A percentile compares a stretch with the other conserved stretches of the same genome.
These are phyloP conservation scores for Macaria notata DNA, from an alignment of 2,888 invertebrate species.

Conservation along the genomic window DNA sequence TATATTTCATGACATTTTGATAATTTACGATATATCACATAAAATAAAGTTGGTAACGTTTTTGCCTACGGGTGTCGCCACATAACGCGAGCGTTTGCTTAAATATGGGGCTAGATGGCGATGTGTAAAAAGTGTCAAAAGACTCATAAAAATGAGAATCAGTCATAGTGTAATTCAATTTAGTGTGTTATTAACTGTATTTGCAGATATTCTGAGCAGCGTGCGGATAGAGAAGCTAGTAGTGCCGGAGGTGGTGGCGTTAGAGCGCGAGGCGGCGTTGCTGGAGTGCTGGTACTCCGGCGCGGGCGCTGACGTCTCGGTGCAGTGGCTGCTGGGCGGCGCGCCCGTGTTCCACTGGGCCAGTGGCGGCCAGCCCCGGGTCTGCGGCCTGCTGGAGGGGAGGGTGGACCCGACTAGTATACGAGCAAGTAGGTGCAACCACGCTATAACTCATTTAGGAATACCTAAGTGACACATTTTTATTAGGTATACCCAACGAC, in stretches of 20 bases:
- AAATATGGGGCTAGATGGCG: no score
- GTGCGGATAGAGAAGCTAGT: constrained; percentile 43
- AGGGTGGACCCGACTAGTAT: constrained; percentile 36
- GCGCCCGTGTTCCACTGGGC: constrained; percentile 43
- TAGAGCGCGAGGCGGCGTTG: constrained; percentile 29
- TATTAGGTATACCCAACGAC: no score
- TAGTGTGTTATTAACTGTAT: neutral
- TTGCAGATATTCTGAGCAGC: constrained; percentile 37
- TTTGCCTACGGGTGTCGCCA: no score
- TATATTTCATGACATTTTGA: neutral
- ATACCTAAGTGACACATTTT: no score
- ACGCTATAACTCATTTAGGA: no score
- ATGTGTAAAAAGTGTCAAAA: no score
- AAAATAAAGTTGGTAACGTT: no score
- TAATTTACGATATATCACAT: no score
- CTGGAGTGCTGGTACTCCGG: constrained; percentile 44
- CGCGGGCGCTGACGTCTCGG: constrained; percentile 34
- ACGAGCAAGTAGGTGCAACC: constrained; percentile 34
- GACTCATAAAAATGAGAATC: no score
- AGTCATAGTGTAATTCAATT: no score
- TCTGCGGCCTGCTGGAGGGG: constrained; percentile 35
- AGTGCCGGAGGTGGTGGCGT: constrained; percentile 46
- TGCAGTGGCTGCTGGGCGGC: constrained; percentile 44
- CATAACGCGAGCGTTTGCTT: no score
- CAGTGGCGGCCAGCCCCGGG: constrained; percentile 33